Conservation (phyloP, 2,888 invertebrate genomes). For the Eurytoma californica region DNA sequence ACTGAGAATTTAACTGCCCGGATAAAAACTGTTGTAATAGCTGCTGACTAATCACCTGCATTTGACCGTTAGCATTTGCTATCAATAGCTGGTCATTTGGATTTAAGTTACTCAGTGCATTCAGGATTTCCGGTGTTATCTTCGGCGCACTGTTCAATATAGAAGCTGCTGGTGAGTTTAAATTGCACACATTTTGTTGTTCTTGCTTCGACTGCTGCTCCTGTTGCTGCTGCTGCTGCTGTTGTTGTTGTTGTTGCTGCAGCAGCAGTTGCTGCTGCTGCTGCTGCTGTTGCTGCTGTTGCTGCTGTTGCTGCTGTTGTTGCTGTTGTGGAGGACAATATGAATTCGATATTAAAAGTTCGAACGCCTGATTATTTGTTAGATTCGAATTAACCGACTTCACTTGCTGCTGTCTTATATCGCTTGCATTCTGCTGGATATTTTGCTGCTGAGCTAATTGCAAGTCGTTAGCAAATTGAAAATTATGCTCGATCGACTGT, state of each 20-base stretch:
- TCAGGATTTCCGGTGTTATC: conserved; percentile 72
- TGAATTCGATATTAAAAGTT: conserved; percentile 66
- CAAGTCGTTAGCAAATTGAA: conserved; percentile 64
- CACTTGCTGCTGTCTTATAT: conserved; percentile 57
- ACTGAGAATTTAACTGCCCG: conserved; percentile 68
- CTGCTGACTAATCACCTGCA: conserved; percentile 74
- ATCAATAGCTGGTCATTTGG: conserved; percentile 73
- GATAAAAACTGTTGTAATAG: conserved; percentile 71
- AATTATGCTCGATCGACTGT: conserved; percentile 63
- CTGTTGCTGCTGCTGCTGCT: conserved; percentile 22
- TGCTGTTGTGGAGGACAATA: conserved; percentile 58
- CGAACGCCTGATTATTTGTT: conserved; percentile 58
- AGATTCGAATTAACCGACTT: conserved; percentile 52
- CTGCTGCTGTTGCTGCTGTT: conserved; percentile 52
- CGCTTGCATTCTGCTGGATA: conserved; percentile 50
- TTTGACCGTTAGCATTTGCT: conserved; percentile 73
- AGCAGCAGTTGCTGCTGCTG: conserved; percentile 54
- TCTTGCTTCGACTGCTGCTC: conserved; percentile 42
- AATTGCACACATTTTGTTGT: conserved; percentile 62
- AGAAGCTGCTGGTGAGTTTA: conserved; percentile 69
- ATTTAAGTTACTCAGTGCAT: conserved; percentile 72
- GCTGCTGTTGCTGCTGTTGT: conserved; percentile 53
- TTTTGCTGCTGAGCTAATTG: conserved; percentile 63
- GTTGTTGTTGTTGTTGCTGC: conserved; percentile 52
- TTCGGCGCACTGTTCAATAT: conserved; percentile 72